A percentile compares a stretch with the other conserved stretches of the same genome.
These are phyloP conservation scores for Beris chalybata DNA, from an alignment of 2,888 invertebrate species.

Conservation along the genomic window DNA sequence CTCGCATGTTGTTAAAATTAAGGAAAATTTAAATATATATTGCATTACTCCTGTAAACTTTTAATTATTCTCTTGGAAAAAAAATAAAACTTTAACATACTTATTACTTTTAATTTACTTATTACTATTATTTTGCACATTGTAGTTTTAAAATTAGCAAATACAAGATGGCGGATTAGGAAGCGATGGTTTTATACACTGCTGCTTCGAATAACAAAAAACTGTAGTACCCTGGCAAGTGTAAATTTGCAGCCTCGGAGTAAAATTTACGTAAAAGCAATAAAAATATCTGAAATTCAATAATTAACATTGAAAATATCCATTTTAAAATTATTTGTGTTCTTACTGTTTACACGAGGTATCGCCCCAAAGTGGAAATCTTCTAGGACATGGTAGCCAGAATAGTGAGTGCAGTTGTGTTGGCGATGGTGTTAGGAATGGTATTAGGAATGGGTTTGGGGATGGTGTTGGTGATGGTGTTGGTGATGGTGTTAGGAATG, in stretches of 20 bases:
- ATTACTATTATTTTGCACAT: background rate
- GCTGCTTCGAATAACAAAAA: conserved; percentile 9
- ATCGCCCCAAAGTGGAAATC: conserved; percentile 5
- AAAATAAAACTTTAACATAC: too few species aligned
- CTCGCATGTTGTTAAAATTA: too few species aligned
- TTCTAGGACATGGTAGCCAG: background rate
- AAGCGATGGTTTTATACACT: background rate
- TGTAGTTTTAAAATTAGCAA: background rate
- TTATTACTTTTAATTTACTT: too few species aligned
- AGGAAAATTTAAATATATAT: too few species aligned
- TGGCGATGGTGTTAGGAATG: too few species aligned
- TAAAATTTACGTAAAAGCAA: conserved; percentile 15
- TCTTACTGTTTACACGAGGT: conserved; percentile 10
- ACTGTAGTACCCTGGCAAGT: conserved; percentile 16
- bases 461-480: too few species aligned
- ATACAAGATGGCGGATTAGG: background rate
- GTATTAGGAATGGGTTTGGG: too few species aligned
- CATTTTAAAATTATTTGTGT: background rate
- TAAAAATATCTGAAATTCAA: conserved; percentile 6
- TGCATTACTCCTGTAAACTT: too few species aligned
- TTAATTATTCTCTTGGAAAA: too few species aligned
- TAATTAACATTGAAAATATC: background rate
- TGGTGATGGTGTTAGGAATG: too few species aligned
- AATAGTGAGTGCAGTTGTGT: too few species aligned
- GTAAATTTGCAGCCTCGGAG: background rate